Evolutionary conservation across 2,888 invertebrate genomes (phyloP), one percentile per base, ranked within the genome.

Genomic region (Gortyna flavago): DNA sequence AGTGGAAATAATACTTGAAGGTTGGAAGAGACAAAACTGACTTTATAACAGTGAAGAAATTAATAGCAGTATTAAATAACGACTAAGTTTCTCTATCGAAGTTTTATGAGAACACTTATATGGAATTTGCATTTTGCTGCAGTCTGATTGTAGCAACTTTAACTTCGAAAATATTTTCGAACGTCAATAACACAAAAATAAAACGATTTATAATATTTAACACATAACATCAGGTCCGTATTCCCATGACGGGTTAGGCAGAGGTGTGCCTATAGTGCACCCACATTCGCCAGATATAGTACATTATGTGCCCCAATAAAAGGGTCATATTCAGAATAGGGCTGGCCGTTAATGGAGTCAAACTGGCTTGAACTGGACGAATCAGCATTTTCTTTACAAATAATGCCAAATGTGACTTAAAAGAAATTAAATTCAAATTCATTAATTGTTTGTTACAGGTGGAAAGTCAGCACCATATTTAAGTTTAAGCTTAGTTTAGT

Each of bases 21-120:
- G 21, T 48, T 68, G 11, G 9, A 38, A 54, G 11, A 9, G 18
- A 71, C 51, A 77, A 77, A 81, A 62, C 57, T 44, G 38, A 72
- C 11, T 75, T 57, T 13, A 59, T 16, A 69, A 4, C 9, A 75
- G 48, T 8, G 38, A 59, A 35, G 59, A 79, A 66, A 73, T 18
- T 65, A 69, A 51, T 67, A 41, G 32, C 41, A 44, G 51, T 29
- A 48, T 57, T 62, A 74, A 74, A 77, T 78, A 59, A 79, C 62
- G 61, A 61, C 59, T 35, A 81, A 83, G 57, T 72, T 79, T 54
- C 25, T 69, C 13, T n/a, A 66, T 66, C 38, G 48, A 38, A 75
- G 65, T 67, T 81, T 69, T 64, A 79, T 79, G 79, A 25, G 65
- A 72, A 79, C 72, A 75, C 72, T 83, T 82, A 8, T 32, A 41